Evolutionary conservation across 2,797 vertebrate species (phyloP).

Genomic region (Amblyraja radiata): DNA sequence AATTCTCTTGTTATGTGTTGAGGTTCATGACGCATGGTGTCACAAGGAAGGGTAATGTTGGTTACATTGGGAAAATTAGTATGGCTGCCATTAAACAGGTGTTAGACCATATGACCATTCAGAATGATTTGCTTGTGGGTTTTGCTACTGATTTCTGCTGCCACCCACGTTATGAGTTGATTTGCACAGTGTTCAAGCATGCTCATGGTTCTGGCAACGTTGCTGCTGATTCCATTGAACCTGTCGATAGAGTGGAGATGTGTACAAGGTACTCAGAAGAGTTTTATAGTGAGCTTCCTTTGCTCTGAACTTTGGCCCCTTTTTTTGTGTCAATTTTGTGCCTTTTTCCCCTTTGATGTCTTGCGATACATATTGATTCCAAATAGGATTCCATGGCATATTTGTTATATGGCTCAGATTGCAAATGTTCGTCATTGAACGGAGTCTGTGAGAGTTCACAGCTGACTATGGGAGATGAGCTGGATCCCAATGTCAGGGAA

Average conservation of each 20-base stretch:
- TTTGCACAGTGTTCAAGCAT: not conserved
- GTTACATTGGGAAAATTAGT: not conserved
- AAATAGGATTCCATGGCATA: too few species aligned
- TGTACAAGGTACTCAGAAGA: not conserved
- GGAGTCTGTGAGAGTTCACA: not conserved
- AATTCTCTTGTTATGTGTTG: not conserved
- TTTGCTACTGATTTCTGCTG: not conserved
- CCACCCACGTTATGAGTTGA: too few species aligned
- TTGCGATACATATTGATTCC: not conserved
- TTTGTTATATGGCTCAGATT: not conserved
- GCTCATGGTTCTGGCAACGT: not conserved
- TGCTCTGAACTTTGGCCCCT: not conserved
- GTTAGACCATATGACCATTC: not conserved
- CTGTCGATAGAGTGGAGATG: not conserved
- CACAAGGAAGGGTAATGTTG: not conserved
- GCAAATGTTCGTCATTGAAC: not conserved
- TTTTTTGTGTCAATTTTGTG: not conserved
- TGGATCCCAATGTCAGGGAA: not conserved
- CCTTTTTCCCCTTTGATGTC: not conserved
- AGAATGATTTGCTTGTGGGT: not conserved
- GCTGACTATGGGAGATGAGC: not conserved
- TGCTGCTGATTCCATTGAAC: not conserved
- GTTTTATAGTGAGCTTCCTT: not conserved
- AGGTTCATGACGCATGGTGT: not conserved
- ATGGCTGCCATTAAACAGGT: not conserved